A percentile compares a stretch with the other conserved stretches of the same genome.
Conservation (phyloP, 2,113 vertebrate species). For the Heliornis fulica region DNA sequence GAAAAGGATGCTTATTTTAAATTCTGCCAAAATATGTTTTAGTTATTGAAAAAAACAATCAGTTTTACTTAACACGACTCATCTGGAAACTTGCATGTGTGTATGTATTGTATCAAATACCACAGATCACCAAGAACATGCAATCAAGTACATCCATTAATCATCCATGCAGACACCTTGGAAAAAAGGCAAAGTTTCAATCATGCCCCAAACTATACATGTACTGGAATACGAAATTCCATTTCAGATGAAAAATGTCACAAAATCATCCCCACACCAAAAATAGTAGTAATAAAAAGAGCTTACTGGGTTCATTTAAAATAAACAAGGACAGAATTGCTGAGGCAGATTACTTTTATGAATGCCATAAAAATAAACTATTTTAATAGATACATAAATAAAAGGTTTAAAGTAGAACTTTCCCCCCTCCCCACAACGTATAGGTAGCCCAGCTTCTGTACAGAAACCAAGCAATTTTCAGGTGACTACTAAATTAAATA, state of each 20-base stretch:
- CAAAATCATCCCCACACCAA: background rate
- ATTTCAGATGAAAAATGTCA: background rate
- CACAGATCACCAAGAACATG: background rate
- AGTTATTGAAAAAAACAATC: background rate
- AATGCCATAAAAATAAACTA: constrained; percentile 76
- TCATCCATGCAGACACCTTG: background rate
- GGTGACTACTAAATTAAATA: constrained; percentile 52
- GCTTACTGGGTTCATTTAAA: background rate
- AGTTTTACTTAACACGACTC: background rate
- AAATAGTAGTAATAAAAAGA: background rate
- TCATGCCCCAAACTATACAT: background rate
- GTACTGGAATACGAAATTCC: background rate
- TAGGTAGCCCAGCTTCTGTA: constrained; percentile 53
- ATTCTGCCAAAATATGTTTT: background rate
- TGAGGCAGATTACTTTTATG: constrained; percentile 25
- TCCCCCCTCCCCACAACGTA: background rate
- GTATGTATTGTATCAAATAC: background rate
- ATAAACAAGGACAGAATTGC: background rate
- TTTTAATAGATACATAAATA: constrained; percentile 81
- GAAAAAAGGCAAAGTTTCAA: constrained; percentile 10
- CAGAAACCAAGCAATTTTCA: constrained; percentile 46
- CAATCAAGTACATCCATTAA: background rate
- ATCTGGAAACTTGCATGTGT: background rate
- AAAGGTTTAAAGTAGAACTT: constrained; percentile 53
- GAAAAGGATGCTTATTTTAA: background rate